Base-by-base conservation (phyloP, 2,888 invertebrate species). In the Drosophila paranaensis region DNA sequence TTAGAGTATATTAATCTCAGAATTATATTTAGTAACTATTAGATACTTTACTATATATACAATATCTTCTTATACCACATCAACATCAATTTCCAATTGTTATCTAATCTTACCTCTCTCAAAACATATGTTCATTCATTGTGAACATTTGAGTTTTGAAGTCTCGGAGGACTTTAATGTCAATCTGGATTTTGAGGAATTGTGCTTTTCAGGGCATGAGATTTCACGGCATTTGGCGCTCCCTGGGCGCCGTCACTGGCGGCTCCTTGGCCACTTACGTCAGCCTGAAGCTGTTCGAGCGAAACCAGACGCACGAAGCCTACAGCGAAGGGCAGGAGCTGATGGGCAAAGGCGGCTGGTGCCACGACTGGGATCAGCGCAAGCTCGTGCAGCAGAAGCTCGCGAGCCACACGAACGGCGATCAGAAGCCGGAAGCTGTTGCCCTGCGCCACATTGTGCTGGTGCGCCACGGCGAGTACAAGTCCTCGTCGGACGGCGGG, bases 391-490 rank as follows among this genome's bases (percentile, higher is more conserved):
- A 46, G 13, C 6, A 55, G 51, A 54, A 51, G n/a, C 27, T 71
- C 2, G 9, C 20, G 1, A 94, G 95, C 0, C 95, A 95, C 74
- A 96, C 96, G 6, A 88, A 90, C 6, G 70, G 73, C 1, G 16
- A 20, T 0, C 90, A 85, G 0, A 91, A 93, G 0, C 30, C 48
- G 0, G 94, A 92, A 95, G 93, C 94, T 42, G 94, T 93, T 86
- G 91, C 90, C 0, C 77, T 87, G n/a, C 87, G 98, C 16, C 97
- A 99, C 91, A 92, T 99, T 66, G 94, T 99, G 78, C 93, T 99
- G 37, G 96, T 99, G 70, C 94, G 99, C 43, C 99, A 99, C 93
- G 99, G 99, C 0, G 99, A 99, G 92, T 99, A 99, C 91, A 95
- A 97, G 82, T 92, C 95, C 51, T 93, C 95, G 42, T 94, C 93